These are phyloP conservation scores for Drosophila micromelanica DNA, from an alignment of 1,140 invertebrate species.

Conservation along the genomic window DNA sequence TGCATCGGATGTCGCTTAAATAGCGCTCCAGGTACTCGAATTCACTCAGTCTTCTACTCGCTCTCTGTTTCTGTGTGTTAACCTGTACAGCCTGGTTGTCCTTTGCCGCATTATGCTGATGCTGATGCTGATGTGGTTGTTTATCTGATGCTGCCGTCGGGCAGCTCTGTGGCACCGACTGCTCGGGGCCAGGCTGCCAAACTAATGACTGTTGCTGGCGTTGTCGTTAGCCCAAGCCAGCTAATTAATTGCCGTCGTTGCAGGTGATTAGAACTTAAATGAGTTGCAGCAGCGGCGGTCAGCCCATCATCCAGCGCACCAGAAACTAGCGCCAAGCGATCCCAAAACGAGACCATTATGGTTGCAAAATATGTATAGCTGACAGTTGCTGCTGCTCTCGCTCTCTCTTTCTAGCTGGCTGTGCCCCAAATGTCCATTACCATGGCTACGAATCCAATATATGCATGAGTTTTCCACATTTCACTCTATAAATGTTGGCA, in stretches of 20 bases:
- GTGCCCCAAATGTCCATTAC: not conserved
- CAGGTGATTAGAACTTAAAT: conserved; percentile 77
- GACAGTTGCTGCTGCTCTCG: conserved; percentile 8
- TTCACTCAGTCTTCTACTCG: not conserved
- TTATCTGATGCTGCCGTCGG: conserved; percentile 56
- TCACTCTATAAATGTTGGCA: conserved; percentile 12
- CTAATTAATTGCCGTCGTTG: conserved; percentile 75
- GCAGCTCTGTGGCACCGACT: not conserved
- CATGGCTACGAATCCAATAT: conserved; percentile 25
- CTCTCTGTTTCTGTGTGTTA: conserved; percentile 1
- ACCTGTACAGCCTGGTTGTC: conserved; percentile 8
- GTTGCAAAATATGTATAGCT: conserved; percentile 32
- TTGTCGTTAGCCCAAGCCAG: conserved; percentile 54
- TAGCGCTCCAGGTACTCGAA: conserved; percentile 32
- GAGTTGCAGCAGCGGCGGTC: conserved; percentile 52
- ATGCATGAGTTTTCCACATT: conserved; percentile 20
- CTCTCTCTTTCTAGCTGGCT: not conserved
- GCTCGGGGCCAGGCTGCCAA: conserved; percentile 27
- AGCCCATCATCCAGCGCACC: conserved; percentile 13
- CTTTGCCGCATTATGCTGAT: conserved; percentile 62
- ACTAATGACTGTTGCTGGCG: conserved; percentile 69
- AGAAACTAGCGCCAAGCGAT: conserved; percentile 9
- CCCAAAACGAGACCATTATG: conserved; percentile 37
- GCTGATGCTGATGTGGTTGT: conserved; percentile 58
- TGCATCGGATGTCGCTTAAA: conserved; percentile 66